phyloP scores from a whole-genome alignment of 2,888 invertebrate species.

The Heteromyza rotundicornis region DNA sequence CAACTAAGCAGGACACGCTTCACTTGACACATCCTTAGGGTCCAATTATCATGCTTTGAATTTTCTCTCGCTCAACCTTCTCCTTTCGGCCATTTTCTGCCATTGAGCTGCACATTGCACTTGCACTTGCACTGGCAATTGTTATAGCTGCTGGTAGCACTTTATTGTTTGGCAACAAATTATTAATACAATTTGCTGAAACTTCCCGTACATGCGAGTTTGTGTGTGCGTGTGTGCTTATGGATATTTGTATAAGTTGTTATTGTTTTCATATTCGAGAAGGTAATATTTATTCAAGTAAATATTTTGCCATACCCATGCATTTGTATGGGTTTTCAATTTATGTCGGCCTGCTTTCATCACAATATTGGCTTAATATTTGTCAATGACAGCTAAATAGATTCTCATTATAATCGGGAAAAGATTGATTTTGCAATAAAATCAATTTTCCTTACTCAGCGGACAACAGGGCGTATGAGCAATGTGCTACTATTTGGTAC shows the following conservation, averaged over 20 bases:
- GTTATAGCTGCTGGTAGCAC: background rate
- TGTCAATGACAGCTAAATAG: too few species aligned
- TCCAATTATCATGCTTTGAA: background rate
- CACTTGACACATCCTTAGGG: background rate
- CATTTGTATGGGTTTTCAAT: background rate
- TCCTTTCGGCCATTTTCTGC: background rate
- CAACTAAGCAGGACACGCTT: background rate
- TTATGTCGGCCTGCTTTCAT: background rate
- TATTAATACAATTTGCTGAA: background rate
- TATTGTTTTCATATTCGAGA: background rate
- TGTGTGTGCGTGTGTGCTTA: background rate
- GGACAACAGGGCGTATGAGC: background rate
- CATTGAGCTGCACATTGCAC: background rate
- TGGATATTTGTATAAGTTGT: background rate
- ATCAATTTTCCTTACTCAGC: too few species aligned
- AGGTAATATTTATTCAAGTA: background rate
- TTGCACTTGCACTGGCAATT: too few species aligned
- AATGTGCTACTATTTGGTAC: background rate
- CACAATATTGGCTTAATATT: background rate
- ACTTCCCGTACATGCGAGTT: background rate
- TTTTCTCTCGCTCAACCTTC: background rate
- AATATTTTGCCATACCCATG: background rate
- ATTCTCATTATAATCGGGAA: too few species aligned
- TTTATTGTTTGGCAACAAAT: conserved; percentile 1
- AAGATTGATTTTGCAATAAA: too few species aligned